A percentile compares a stretch with the other conserved stretches of the same genome.
Evolutionary conservation across 2,113 vertebrate species (phyloP).

Genomic region (Naja naja): DNA sequence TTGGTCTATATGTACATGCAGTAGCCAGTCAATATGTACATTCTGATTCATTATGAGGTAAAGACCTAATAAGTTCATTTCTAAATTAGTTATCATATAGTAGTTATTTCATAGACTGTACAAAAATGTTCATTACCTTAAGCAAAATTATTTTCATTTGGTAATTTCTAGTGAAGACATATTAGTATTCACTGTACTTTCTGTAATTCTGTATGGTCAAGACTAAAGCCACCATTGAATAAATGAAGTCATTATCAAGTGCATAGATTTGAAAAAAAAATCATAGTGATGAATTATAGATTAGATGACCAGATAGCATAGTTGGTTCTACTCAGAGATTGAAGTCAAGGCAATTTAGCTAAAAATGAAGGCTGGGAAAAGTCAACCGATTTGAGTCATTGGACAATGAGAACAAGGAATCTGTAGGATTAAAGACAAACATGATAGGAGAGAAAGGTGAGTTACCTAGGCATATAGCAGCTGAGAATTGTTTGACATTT

Average conservation of each 20-base stretch:
- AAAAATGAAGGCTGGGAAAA: background rate
- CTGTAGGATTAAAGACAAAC: background rate
- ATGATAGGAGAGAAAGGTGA: background rate
- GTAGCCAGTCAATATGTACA: background rate
- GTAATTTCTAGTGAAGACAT: background rate
- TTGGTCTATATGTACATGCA: background rate
- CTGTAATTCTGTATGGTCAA: background rate
- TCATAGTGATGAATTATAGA: background rate
- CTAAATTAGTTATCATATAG: background rate
- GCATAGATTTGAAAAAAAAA: background rate
- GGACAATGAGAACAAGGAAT: background rate
- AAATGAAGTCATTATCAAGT: background rate
- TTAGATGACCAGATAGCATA: background rate
- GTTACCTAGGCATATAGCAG: background rate
- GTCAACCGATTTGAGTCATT: background rate
- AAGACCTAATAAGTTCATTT: background rate
- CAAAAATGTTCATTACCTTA: background rate
- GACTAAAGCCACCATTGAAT: background rate
- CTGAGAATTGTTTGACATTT: background rate
- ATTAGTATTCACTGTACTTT: background rate
- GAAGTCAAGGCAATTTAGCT: background rate
- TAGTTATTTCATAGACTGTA: background rate
- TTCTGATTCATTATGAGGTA: background rate
- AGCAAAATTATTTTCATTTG: background rate
- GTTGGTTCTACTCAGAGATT: background rate